Percentiles rank a stretch among this genome's conserved stretches.
Conservation (phyloP, 2,888 invertebrate genomes). For the Pammene fasciana region DNA sequence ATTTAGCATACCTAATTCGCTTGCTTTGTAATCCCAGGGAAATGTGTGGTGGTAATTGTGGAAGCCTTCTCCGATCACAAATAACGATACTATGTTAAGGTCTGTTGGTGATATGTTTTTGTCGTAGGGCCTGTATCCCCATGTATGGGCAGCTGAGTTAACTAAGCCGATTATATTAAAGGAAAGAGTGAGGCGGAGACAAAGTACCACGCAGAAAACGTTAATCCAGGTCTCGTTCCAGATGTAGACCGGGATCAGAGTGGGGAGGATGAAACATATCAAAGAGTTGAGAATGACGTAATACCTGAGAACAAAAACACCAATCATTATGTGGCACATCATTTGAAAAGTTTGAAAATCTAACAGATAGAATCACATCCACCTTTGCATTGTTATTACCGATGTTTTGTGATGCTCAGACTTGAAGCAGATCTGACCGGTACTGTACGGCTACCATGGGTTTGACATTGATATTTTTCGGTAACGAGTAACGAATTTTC, state of each 20-base stretch:
- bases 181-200: constrained; percentile 90
- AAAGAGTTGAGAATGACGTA: constrained; percentile 87
- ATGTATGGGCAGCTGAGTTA: constrained; percentile 94
- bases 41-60: constrained; percentile 95
- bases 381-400: no score
- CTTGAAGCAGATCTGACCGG: no score
- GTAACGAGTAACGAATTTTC: no score
- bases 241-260: constrained; percentile 87
- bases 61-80: constrained; percentile 88
- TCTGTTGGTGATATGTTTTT: constrained; percentile 88
- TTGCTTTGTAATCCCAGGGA: constrained; percentile 93
- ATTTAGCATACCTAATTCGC: constrained; percentile 89
- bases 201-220: constrained; percentile 86
- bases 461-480: no score
- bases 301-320: constrained; percentile 76
- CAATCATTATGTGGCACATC: no score
- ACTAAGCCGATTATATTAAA: constrained; percentile 90
- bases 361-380: no score
- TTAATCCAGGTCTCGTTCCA: constrained; percentile 90
- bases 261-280: constrained; percentile 90
- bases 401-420: no score
- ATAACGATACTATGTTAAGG: constrained; percentile 85
- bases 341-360: no score
- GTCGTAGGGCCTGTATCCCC: constrained; percentile 90
- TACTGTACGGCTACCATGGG: no score